These are phyloP conservation scores for Vollenhovia emeryi DNA, from an alignment of 1,140 invertebrate species.

Conservation along the genomic window DNA sequence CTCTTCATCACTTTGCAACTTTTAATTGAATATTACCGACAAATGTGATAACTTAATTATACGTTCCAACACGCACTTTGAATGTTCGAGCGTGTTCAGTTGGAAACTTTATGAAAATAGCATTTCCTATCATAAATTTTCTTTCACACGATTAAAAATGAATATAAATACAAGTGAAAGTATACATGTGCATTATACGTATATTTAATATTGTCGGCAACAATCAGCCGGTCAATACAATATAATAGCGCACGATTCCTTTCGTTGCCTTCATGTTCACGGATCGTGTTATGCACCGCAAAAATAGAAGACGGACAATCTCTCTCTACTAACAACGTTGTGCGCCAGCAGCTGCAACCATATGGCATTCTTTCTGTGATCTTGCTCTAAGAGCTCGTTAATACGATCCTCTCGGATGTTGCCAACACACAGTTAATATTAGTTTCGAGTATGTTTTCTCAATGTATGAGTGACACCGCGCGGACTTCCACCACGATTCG, in stretches of 20 bases:
- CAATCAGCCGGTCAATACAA: slow-evolving; percentile 1
- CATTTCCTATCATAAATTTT: no score
- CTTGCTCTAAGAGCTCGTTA: slow-evolving; percentile 82
- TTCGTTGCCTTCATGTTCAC: slow-evolving; percentile 38
- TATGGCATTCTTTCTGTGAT: slow-evolving; percentile 81
- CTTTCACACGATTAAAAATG: neutral
- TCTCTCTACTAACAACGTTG: slow-evolving; percentile 72
- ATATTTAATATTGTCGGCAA: neutral
- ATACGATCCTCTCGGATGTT: slow-evolving; percentile 81
- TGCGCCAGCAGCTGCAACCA: slow-evolving; percentile 77
- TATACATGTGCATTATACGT: neutral
- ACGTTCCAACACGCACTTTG: no score
- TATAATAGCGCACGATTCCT: slow-evolving; percentile 51
- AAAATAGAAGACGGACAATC: slow-evolving; percentile 72
- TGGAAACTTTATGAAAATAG: neutral
- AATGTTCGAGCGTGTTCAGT: neutral
- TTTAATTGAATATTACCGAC: no score
- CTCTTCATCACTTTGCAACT: slow-evolving; percentile 3
- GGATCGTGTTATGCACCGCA: slow-evolving; percentile 57
- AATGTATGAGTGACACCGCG: slow-evolving; percentile 76
- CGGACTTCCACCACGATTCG: neutral
- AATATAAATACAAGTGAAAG: neutral
- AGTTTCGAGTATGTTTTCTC: slow-evolving; percentile 82
- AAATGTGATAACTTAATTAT: no score
- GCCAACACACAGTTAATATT: slow-evolving; percentile 83